Evolutionary conservation across 2,113 vertebrate genomes (phyloP), one percentile per base, ranked within the genome.

Genomic region (Hyaena hyaena): DNA sequence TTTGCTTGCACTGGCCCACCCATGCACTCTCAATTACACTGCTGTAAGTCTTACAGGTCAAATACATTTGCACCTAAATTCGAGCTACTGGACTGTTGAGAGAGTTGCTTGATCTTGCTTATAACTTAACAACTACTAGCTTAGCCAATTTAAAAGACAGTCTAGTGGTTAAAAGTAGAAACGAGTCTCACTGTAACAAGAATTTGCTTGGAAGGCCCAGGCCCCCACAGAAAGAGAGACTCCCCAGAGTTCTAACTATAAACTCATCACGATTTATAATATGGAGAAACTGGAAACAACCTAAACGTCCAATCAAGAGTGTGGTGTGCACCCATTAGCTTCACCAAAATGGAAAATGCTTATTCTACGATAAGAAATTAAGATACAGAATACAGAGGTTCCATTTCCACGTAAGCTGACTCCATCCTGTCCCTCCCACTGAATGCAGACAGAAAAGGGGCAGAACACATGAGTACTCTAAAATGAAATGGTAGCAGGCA

Each of bases 81-180:
- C 17, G 63, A 87, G 68, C n/a, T 53, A 85, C 4, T 68, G 53
- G 33, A 80, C 10, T 79, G 4, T 45, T 65, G 53, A 91, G 19
- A 90, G 73, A 87, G 77, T 45, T 92, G 53, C 65, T 86, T 88
- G 26, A 90, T 77, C 66, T 88, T 93, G 31, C 33, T 93, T 79
- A 17, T 26, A 93, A 84, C 26, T 81, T 84, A 66, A 96, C 39
- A 50, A 12, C 69, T 71, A 53, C n/a, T 91, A 68, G 28, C 45
- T 63, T 71, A 69, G 48, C 26, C 65, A 79, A 88, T 91, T 55
- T 76, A 92, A 97, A 89, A 84, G 65, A 85, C 5, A 88, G 58
- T 74, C 45, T 73, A 33, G 71, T 82, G 69, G 53, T 33, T 31
- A 97, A 94, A 73, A 63, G 23, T 23, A 89, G 19, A 85, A 53